Conservation (phyloP, 2,888 invertebrate species). For the Patella pellucida region DNA sequence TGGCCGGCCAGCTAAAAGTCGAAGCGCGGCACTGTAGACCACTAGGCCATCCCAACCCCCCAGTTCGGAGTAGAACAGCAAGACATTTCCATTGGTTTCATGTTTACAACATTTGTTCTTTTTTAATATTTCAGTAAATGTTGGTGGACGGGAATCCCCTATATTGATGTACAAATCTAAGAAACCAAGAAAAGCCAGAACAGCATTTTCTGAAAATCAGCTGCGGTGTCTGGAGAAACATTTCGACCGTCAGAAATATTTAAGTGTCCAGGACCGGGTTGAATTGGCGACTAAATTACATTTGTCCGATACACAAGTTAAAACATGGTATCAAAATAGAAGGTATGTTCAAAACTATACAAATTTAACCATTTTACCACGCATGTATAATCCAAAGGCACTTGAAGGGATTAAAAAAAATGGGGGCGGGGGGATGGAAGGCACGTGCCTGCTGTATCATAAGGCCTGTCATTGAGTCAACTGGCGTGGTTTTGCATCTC, state of each 20-base stretch:
- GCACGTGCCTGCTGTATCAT: no score
- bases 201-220: slow-evolving; percentile 98
- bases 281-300: slow-evolving; percentile 95
- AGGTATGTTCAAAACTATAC: slow-evolving; percentile 79
- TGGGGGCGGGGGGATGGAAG: neutral
- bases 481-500: no score
- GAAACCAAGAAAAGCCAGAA: slow-evolving; percentile 95
- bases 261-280: slow-evolving; percentile 87
- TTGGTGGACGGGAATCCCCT: slow-evolving; percentile 10
- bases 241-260: slow-evolving; percentile 93
- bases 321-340: slow-evolving; percentile 99
- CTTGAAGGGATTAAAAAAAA: no score
- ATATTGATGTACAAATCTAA: slow-evolving; percentile 73
- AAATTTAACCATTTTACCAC: no score
- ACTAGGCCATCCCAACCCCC: no score
- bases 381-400: no score
- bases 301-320: slow-evolving; percentile 98
- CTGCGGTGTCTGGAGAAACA: slow-evolving; percentile 91
- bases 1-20: no score
- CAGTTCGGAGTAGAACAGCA: no score
- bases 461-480: no score
- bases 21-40: no score
- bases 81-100: no score
- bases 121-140: neutral
- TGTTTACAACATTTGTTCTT: neutral